phyloP scores from a whole-genome alignment of 2,888 invertebrate species.

The Sepiola atlantica region DNA sequence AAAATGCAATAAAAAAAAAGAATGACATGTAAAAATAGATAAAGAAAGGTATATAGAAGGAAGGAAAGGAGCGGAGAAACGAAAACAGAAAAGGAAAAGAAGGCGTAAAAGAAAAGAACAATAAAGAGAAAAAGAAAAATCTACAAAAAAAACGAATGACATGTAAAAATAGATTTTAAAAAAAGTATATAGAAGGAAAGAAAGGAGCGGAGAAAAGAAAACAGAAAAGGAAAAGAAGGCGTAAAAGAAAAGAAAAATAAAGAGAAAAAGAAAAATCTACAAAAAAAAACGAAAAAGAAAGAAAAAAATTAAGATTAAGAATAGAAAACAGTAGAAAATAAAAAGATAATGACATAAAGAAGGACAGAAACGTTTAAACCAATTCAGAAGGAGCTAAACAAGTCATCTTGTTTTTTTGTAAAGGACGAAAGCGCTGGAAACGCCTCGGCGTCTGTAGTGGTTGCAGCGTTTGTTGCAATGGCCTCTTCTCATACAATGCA shows the following conservation, averaged over 20 bases:
- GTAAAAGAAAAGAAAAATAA: background rate
- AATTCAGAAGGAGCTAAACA: background rate
- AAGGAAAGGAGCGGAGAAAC: no score
- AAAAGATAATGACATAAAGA: background rate
- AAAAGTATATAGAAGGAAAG: no score
- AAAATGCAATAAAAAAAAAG: no score
- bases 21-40: no score
- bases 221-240: no score
- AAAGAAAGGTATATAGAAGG: no score
- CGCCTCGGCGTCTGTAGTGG: background rate
- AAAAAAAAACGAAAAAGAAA: background rate
- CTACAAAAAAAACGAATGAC: no score
- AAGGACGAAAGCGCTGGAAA: background rate
- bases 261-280: background rate
- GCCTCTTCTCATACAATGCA: background rate
- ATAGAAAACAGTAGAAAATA: background rate
- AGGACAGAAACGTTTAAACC: background rate
- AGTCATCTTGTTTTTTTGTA: background rate
- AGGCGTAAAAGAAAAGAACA: no score
- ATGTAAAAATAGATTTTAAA: no score
- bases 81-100: no score
- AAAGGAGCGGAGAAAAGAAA: no score
- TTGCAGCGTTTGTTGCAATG: background rate
- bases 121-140: no score
- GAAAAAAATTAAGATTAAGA: rapidly evolving